phyloP scores from a whole-genome alignment of 1,140 invertebrate species.

The Oedothorax gibbosus region DNA sequence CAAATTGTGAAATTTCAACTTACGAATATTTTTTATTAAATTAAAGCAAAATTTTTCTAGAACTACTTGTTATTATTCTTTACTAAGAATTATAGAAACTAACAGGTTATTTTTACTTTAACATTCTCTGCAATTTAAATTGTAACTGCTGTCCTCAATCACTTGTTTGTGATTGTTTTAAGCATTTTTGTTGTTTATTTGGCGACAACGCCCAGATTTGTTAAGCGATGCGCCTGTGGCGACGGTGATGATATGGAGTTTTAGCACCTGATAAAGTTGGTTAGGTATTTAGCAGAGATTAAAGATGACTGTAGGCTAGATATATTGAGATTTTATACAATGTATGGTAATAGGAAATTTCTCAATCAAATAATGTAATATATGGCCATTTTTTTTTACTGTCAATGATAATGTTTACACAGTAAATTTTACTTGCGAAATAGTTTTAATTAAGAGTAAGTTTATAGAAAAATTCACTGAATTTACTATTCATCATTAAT shows the following conservation, averaged over 20 bases:
- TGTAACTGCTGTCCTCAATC: constrained; percentile 32
- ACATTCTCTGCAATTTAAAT: constrained; percentile 31
- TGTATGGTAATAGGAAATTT: too few relatives aligned
- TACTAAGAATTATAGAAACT: too few relatives aligned
- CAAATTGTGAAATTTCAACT: too few relatives aligned
- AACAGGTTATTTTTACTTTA: neutral
- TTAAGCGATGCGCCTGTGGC: constrained; percentile 9
- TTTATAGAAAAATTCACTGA: neutral
- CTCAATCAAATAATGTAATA: neutral
- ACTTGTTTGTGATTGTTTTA: constrained; percentile 28
- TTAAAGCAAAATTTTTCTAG: too few relatives aligned
- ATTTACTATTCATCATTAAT: too few relatives aligned
- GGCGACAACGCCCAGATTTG: constrained; percentile 38
- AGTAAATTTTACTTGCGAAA: neutral
- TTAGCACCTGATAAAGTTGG: constrained; percentile 39
- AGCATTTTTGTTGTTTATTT: constrained; percentile 16
- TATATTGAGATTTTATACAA: too few relatives aligned
- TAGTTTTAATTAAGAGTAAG: neutral
- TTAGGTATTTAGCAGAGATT: constrained; percentile 5
- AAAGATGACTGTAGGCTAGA: constrained; percentile 13
- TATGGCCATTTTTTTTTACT: neutral
- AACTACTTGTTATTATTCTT: too few relatives aligned
- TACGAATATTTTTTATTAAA: too few relatives aligned
- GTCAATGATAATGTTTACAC: neutral
- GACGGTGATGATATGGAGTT: constrained; percentile 27